Evolutionary conservation across 2,797 vertebrate genomes (phyloP).

Genomic region (Tiaroga cobitis): DNA sequence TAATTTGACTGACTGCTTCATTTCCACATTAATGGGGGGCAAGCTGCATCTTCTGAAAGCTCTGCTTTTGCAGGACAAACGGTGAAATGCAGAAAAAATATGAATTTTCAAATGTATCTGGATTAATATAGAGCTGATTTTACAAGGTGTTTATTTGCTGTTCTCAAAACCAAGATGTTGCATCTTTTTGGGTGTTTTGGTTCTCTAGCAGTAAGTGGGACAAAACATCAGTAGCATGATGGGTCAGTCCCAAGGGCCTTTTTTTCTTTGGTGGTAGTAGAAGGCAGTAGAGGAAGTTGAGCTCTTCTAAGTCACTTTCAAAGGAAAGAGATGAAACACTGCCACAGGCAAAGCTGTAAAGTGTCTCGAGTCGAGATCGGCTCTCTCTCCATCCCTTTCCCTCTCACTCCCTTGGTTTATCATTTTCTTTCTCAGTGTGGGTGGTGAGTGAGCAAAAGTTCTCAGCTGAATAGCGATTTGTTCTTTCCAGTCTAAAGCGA

Average conservation of each 20-base stretch:
- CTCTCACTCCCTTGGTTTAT: conserved; percentile 19
- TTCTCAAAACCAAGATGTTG: background rate
- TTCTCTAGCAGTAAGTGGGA: conserved; percentile 3
- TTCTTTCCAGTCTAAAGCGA: conserved; percentile 48
- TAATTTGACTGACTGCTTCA: too few species aligned
- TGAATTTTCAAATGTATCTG: too few species aligned
- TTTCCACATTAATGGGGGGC: too few species aligned
- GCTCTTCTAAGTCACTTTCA: conserved; percentile 28
- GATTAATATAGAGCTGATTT: background rate
- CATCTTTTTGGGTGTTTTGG: background rate
- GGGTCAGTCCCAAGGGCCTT: conserved; percentile 14
- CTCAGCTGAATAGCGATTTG: conserved; percentile 60
- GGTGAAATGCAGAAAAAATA: background rate
- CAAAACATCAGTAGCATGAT: conserved; percentile 15
- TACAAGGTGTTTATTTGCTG: background rate
- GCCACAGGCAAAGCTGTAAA: conserved; percentile 34
- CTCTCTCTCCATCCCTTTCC: conserved; percentile 29
- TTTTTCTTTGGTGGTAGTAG: conserved; percentile 9
- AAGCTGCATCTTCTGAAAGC: background rate
- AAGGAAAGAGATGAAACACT: conserved; percentile 37
- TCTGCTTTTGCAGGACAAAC: background rate
- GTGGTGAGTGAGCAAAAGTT: conserved; percentile 59
- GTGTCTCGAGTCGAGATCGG: conserved; percentile 6
- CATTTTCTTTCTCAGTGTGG: conserved; percentile 59
- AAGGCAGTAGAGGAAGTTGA: conserved; percentile 20